Evolutionary conservation across 2,797 vertebrate species (phyloP).

Genomic region (Sciaenops ocellatus): DNA sequence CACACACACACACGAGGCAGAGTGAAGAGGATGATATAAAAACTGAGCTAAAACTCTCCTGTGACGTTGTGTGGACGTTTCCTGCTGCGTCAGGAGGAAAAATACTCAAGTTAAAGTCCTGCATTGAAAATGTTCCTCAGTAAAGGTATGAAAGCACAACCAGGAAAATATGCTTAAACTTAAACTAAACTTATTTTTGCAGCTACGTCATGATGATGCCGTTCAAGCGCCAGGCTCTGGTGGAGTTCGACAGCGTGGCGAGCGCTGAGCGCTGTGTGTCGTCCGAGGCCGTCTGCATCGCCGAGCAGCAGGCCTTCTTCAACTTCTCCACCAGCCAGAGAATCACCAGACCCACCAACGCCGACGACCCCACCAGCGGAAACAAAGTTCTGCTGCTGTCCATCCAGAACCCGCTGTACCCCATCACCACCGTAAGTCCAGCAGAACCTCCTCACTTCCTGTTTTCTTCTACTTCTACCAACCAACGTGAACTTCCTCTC

Average conservation of each 20-base stretch:
- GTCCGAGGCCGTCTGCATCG: slow-evolving; percentile 89
- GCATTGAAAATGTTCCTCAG: too few relatives aligned
- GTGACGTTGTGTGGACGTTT: not conserved
- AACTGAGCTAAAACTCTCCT: too few relatives aligned
- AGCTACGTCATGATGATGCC: slow-evolving; percentile 99
- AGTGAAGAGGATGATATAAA: not conserved
- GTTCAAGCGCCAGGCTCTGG: slow-evolving; percentile 94
- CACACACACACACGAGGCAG: not conserved
- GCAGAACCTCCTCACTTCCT: not conserved
- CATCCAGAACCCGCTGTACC: slow-evolving; percentile 96
- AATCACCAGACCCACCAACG: slow-evolving; percentile 93
- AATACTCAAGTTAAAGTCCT: too few relatives aligned
- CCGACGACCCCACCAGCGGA: slow-evolving; percentile 91
- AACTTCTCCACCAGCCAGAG: slow-evolving; percentile 97
- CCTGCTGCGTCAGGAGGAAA: not conserved
- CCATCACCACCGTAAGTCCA: slow-evolving; percentile 92
- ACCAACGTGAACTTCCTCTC: not conserved
- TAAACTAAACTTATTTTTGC: not conserved
- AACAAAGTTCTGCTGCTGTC: slow-evolving; percentile 96
- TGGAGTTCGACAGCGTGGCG: slow-evolving; percentile 92
- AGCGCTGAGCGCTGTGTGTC: slow-evolving; percentile 92
- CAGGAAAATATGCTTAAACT: too few relatives aligned
- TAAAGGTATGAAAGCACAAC: too few relatives aligned
- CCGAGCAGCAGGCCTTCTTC: slow-evolving; percentile 92
- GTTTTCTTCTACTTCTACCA: too few relatives aligned